These are phyloP conservation scores for Hedya salicella DNA, from an alignment of 2,888 invertebrate species.

Conservation along the genomic window DNA sequence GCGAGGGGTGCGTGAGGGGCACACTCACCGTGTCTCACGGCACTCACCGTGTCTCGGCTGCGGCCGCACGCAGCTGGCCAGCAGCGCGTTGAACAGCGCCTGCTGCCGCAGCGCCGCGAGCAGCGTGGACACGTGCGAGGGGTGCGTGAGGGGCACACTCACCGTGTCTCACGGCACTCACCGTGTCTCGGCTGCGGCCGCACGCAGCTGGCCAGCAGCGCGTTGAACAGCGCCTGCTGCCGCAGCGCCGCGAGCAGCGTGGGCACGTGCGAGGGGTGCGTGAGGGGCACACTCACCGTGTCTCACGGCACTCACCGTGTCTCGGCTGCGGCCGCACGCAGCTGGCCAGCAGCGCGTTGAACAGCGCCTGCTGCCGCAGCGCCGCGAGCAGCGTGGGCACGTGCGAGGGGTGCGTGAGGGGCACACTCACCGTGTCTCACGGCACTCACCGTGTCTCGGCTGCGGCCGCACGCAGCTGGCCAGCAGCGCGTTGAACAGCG, in stretches of 20 bases:
- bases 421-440: too few relatives aligned
- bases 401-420: slow-evolving; percentile 97
- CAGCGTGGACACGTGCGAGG: slow-evolving; percentile 95
- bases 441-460: too few relatives aligned
- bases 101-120: slow-evolving; percentile 94
- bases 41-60: too few relatives aligned
- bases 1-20: slow-evolving; percentile 97
- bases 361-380: slow-evolving; percentile 95
- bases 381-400: slow-evolving; percentile 94
- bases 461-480: slow-evolving; percentile 94
- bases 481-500: slow-evolving; percentile 95
- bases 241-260: slow-evolving; percentile 93
- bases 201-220: slow-evolving; percentile 94
- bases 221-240: slow-evolving; percentile 96
- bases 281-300: slow-evolving; percentile 97
- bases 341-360: slow-evolving; percentile 94
- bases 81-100: slow-evolving; percentile 94
- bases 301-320: too few relatives aligned
- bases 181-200: slow-evolving; percentile 90
- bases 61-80: slow-evolving; percentile 94
- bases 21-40: too few relatives aligned
- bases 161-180: too few relatives aligned
- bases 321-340: slow-evolving; percentile 93
- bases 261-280: slow-evolving; percentile 96
- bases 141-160: slow-evolving; percentile 97